These are phyloP conservation scores for Drosophila yakuba DNA, from an alignment of 1,140 invertebrate genomes.

Conservation along the genomic window DNA sequence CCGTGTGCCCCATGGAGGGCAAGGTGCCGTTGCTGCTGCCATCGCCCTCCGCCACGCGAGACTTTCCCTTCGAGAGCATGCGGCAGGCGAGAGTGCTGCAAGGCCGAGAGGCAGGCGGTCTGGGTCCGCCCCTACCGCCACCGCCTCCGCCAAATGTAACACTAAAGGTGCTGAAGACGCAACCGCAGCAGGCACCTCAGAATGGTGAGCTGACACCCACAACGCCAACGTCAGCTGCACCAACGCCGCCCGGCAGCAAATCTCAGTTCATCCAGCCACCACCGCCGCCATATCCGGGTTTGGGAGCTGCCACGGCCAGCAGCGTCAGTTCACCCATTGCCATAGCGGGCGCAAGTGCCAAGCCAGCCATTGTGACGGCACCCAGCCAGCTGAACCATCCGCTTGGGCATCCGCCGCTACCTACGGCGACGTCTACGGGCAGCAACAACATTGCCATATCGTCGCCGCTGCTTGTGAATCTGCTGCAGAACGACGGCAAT, in stretches of 20 bases:
- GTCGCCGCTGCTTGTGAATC: conserved; percentile 95
- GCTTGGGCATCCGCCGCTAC: conserved; percentile 62
- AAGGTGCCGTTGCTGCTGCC: conserved; percentile 86
- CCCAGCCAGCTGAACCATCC: conserved; percentile 48
- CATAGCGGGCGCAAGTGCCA: conserved; percentile 47
- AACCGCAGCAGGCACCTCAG: conserved; percentile 45
- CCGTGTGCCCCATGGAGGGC: conserved; percentile 92
- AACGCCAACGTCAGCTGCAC: conserved; percentile 28
- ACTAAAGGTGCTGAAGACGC: conserved; percentile 70
- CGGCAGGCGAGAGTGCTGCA: conserved; percentile 90
- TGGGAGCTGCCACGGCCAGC: conserved; percentile 44
- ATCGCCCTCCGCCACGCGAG: conserved; percentile 79
- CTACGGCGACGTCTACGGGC: conserved; percentile 82
- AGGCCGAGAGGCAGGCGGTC: conserved; percentile 82
- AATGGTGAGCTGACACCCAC: conserved; percentile 58
- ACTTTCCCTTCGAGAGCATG: conserved; percentile 95
- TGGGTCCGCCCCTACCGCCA: conserved; percentile 64
- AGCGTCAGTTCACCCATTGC: conserved; percentile 46
- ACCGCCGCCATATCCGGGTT: conserved; percentile 85
- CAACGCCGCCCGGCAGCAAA: conserved; percentile 56
- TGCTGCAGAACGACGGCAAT: conserved; percentile 93
- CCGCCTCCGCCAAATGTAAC: conserved; percentile 66
- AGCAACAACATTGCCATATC: conserved; percentile 87
- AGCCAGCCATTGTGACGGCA: conserved; percentile 51
- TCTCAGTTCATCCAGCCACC: conserved; percentile 83